A percentile compares a stretch with the other conserved stretches of the same genome.
Conservation (phyloP, 2,797 vertebrate species). For the Notamacropus eugenii region DNA sequence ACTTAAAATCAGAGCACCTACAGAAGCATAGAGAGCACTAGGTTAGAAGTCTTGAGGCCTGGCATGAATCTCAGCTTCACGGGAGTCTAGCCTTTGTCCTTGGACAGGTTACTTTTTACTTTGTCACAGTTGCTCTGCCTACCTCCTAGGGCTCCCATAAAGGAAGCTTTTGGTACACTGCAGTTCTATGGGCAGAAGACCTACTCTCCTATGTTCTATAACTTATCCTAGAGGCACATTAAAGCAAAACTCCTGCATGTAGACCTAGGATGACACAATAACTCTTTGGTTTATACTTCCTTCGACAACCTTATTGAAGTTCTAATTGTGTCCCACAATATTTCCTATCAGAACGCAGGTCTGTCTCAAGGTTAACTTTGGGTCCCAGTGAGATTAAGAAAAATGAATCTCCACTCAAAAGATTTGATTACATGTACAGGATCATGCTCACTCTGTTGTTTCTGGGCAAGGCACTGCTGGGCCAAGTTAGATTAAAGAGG, state of each 20-base stretch:
- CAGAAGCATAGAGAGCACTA: neutral
- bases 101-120: neutral
- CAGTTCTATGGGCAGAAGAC: neutral
- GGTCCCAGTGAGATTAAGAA: conserved; percentile 89
- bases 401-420: conserved; percentile 89
- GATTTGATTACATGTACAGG: conserved; percentile 89
- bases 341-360: conserved; percentile 85
- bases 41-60: neutral
- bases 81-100: neutral
- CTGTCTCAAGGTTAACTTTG: conserved; percentile 88
- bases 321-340: conserved; percentile 88
- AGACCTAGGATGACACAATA: conserved; percentile 58
- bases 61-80: neutral
- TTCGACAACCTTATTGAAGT: conserved; percentile 87
- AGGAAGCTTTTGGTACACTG: neutral
- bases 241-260: neutral
- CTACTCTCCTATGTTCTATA: neutral
- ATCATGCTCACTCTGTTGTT: conserved; percentile 85
- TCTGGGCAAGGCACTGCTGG: conserved; percentile 82
- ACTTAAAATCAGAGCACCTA: neutral
- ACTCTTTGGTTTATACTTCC: conserved; percentile 88
- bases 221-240: neutral
- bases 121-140: neutral
- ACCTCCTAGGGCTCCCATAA: neutral
- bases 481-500: conserved; percentile 86